Evolutionary conservation across 2,113 vertebrate genomes (phyloP).

Genomic region (Ovis aries): DNA sequence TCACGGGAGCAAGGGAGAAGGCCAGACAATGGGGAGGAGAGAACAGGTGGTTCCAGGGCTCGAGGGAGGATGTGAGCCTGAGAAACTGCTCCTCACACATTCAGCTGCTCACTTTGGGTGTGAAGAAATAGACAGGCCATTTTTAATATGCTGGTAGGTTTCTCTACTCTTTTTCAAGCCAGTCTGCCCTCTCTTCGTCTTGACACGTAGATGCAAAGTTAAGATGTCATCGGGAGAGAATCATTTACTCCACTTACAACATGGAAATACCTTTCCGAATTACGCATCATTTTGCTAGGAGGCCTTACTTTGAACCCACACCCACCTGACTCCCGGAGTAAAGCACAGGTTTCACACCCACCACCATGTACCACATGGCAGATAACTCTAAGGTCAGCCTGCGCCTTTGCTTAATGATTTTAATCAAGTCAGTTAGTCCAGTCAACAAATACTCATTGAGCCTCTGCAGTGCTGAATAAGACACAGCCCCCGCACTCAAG

Average conservation of each 20-base stretch:
- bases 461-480: background rate
- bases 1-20: accelerated
- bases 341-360: background rate
- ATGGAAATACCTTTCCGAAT: background rate
- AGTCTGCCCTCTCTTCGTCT: background rate
- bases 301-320: background rate
- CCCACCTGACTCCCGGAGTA: background rate
- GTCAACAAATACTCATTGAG: background rate
- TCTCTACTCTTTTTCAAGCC: background rate
- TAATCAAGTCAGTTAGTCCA: background rate
- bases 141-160: constrained; percentile 22
- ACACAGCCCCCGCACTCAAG: background rate
- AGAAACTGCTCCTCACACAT: constrained; percentile 2
- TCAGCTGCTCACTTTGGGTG: constrained; percentile 16
- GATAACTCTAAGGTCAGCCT: background rate
- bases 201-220: background rate
- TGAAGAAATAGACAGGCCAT: constrained; percentile 5
- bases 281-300: background rate
- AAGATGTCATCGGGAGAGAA: background rate
- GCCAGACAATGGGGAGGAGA: background rate
- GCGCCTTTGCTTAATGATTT: background rate
- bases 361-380: background rate
- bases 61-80: background rate
- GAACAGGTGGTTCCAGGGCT: background rate
- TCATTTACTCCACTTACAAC: background rate